Evolutionary conservation across 2,888 invertebrate genomes (phyloP), one percentile per base, ranked within the genome.

Genomic region (Sylvicola fuscatus): DNA sequence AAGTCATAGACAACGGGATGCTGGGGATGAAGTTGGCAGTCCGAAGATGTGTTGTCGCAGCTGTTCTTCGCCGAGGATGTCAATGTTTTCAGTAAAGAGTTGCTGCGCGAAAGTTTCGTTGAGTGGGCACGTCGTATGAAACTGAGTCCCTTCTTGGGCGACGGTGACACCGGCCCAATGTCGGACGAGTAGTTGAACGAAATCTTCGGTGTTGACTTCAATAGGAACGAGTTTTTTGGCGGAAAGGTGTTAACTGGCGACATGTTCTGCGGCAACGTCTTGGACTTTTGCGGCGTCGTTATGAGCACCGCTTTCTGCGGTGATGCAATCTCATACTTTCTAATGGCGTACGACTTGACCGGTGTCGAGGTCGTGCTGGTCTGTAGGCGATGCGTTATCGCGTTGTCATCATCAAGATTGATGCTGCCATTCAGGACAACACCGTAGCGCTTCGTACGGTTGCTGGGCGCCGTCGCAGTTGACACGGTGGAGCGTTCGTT

Each of bases 61-160:
- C 21, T 21, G 21, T 21, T 21, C 21, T 31, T 35, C n/a, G 34
- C 5, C 6, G 58, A 61, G 16, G 64, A 55, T 34, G 67, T 65
- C 42, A 69, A 64, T 44, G 68, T 68, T 41, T 71, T 63, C 10
- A 72, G 49, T 40, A 72, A 51, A 2, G 71, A 71, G 47, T 72
- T 72, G 45, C 72, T 77, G 39, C 77, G 63, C 2, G 73, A 70
- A 33, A 78, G 50, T 50, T 78, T 78, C 2, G 77, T 76, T 43
- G 77, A 77, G 46, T 78, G 71, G 4, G 77, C 75, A 38, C 77
- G 62, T 10, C 78, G 63, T 46, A 78, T 76, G 44, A 77, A 70
- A 48, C 67, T 70, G 21, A 72, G 52, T 5, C 69, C 64, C 49
- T 69, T 70, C 47, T 66, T 69, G 15, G 44, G 42, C 41, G 58